A percentile compares a stretch with the other conserved stretches of the same genome.
These are phyloP conservation scores for Melanostoma mellinum DNA, from an alignment of 2,888 invertebrate species.

Conservation along the genomic window DNA sequence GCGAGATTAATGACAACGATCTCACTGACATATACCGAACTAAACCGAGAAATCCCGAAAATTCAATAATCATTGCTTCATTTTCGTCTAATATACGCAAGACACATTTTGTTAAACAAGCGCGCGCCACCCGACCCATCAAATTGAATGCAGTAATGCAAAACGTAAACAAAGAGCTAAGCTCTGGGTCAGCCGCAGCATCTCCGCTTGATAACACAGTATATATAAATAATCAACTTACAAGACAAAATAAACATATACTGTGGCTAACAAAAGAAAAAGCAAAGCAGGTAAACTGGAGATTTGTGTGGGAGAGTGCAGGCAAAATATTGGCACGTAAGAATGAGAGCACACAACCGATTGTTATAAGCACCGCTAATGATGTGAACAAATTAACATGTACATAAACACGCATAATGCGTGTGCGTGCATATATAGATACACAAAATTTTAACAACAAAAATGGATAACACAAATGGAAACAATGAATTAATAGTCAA, in stretches of 20 bases:
- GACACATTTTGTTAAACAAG: no score
- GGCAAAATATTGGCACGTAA: background rate
- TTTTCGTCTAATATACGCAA: background rate
- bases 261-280: no score
- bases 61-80: background rate
- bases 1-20: conserved; percentile 1
- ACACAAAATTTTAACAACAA: background rate
- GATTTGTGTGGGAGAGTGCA: no score
- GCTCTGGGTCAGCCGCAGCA: background rate
- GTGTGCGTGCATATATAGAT: background rate
- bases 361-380: background rate
- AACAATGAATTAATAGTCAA: background rate
- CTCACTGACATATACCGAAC: no score
- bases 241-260: no score
- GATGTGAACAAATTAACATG: background rate
- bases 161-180: background rate
- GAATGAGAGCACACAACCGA: background rate
- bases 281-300: no score
- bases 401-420: no score
- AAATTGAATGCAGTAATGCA: no score
- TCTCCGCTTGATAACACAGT: background rate
- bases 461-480: conserved; percentile 25
- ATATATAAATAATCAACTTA: background rate
- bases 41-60: background rate
- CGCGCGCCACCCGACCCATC: no score